Percentiles rank a stretch among this genome's conserved stretches.
phyloP scores from a whole-genome alignment of 92 coral and sea anemone genomes.

The Epizoanthus rinbou region DNA sequence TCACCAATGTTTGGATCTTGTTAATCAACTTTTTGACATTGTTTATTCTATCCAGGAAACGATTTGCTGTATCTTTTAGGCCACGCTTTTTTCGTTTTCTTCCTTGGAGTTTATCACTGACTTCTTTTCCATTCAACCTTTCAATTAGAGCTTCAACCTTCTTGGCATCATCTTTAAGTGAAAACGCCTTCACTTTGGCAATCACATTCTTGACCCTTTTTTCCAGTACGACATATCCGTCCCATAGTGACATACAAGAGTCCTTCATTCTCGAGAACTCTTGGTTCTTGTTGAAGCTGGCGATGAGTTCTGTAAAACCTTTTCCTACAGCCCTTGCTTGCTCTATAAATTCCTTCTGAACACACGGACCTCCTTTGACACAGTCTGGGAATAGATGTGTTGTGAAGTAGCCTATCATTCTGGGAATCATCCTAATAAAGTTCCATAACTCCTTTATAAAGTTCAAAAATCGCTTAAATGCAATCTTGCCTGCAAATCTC shows the following conservation, averaged over 20 bases:
- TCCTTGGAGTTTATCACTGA: constrained; percentile 40
- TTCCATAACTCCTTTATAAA: constrained; percentile 71
- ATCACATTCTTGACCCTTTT: constrained; percentile 76
- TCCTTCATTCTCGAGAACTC: constrained; percentile 80
- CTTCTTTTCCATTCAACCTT: constrained; percentile 76
- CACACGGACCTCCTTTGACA: constrained; percentile 80
- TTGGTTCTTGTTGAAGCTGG: constrained; percentile 64
- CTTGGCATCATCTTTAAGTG: constrained; percentile 85
- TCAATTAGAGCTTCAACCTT: constrained; percentile 76
- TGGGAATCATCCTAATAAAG: constrained; percentile 81
- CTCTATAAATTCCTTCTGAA: constrained; percentile 79
- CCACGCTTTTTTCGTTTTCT: constrained; percentile 47
- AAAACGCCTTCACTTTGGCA: constrained; percentile 74
- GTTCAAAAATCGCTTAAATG: constrained; percentile 67
- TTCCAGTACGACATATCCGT: constrained; percentile 68
- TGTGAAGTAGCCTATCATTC: constrained; percentile 80
- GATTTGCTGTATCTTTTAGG: constrained; percentile 25
- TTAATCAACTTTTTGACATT: constrained; percentile 66
- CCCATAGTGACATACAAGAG: constrained; percentile 72
- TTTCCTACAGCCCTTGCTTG: constrained; percentile 84
- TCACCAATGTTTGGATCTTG: constrained; percentile 64
- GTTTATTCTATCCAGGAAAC: constrained; percentile 47
- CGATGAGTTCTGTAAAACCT: constrained; percentile 58
- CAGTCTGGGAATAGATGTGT: constrained; percentile 72
- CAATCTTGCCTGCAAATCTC: constrained; percentile 60